Evolutionary conservation across 2,797 vertebrate genomes (phyloP), one percentile per base, ranked within the genome.

Genomic region (Lagorchestes hirsutus): DNA sequence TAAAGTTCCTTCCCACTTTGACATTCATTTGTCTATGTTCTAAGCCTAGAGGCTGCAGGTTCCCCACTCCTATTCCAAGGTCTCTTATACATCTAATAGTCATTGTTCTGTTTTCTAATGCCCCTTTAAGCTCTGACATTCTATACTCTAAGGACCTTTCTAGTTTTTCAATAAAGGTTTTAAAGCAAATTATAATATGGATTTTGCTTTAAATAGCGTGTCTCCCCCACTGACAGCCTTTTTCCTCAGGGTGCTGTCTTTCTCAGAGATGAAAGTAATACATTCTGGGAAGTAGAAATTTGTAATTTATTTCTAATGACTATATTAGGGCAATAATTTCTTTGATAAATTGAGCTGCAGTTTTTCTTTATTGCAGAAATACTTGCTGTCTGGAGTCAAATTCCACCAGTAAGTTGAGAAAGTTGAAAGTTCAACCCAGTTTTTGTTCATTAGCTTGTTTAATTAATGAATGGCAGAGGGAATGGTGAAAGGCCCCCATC

Each of bases 281-380:
- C 90, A 91, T 91, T 91, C 18, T n/a, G 18, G 28, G 12, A 91
- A 91, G 24, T 55, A 55, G 54, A 55, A 54, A 54, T 54, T 91
- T 55, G 90, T 55, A 55, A 91, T 91, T 91, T 54, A 34, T 55
- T 91, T 55, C 29, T 91, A 91, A 91, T 91, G 52, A 31, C 29
- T 55, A 91, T 55, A 55, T 91, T 91, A 91, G 13, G 90, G 54
- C 18, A 55, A 55, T 55, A 91, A 91, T 91, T 91, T 91, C 90
- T 55, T 91, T 54, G 54, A 34, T 91, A 91, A 91, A 91, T 13
- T 54, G 90, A 91, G 52, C 52, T 91, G 28, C 28, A 55, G 2
- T 54, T 90, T 54, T 91, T 55, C 52, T 55, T 91, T 91, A 54
- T 31, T 54, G 90, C 52, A 54, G 52, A 91, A 91, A 55, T n/a